Conservation (phyloP, 2,797 vertebrate species). For the Sus cebifrons region DNA sequence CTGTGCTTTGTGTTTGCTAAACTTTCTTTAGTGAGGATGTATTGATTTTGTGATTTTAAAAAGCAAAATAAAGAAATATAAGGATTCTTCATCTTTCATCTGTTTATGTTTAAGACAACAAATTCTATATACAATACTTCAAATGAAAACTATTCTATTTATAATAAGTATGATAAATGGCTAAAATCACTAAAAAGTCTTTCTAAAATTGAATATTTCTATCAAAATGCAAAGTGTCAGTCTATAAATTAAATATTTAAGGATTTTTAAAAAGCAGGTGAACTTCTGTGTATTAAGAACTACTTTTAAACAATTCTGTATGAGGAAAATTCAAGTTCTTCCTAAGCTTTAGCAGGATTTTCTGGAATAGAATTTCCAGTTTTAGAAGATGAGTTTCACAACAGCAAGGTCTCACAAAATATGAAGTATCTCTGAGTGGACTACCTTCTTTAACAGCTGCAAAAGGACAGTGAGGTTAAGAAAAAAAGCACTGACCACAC, state of each 20-base stretch:
- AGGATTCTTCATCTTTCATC: background rate
- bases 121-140: slow-evolving; percentile 48
- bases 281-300: slow-evolving; percentile 4
- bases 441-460: background rate
- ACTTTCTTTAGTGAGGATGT: slow-evolving; percentile 30
- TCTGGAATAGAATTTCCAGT: background rate
- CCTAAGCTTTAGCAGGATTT: background rate
- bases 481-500: background rate
- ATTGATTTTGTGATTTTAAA: slow-evolving; percentile 27
- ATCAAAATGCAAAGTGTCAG: slow-evolving; percentile 33
- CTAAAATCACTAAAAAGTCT: slow-evolving; percentile 37
- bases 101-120: slow-evolving; percentile 38
- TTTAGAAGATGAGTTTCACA: slow-evolving; percentile 2
- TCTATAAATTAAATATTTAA: slow-evolving; percentile 61
- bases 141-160: slow-evolving; percentile 28
- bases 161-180: background rate
- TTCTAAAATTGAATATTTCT: slow-evolving; percentile 45
- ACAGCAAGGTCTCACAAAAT: background rate
- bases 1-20: slow-evolving; percentile 11
- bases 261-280: background rate
- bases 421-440: background rate
- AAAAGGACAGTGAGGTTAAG: background rate
- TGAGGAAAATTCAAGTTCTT: slow-evolving; percentile 25
- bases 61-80: slow-evolving; percentile 57
- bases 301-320: slow-evolving; percentile 56